A percentile compares a stretch with the other conserved stretches of the same genome.
These are phyloP conservation scores for Epinephelus cyanopodus DNA, from an alignment of 2,113 vertebrate genomes.

Conservation along the genomic window DNA sequence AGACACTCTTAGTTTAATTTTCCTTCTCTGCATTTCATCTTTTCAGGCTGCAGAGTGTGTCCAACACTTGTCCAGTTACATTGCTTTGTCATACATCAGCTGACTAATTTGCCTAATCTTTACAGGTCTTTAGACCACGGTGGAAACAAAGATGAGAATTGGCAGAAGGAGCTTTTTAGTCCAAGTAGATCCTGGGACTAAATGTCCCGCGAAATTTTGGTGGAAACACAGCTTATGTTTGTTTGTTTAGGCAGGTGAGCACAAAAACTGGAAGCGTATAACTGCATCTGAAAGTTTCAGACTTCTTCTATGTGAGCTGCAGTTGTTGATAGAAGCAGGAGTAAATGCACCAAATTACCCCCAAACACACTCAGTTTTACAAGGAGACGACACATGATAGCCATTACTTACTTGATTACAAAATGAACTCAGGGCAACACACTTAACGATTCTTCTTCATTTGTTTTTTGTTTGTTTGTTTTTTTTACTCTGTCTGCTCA, in stretches of 20 bases:
- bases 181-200: too few relatives aligned
- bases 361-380: constrained; percentile 20
- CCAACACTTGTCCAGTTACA: too few relatives aligned
- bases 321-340: constrained; percentile 28
- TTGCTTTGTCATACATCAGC: too few relatives aligned
- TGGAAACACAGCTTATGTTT: not conserved
- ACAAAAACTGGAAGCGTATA: not conserved
- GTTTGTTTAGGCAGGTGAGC: constrained; percentile 9
- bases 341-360: constrained; percentile 7
- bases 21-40: too few relatives aligned
- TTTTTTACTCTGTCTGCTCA: constrained; percentile 4
- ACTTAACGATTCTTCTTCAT: not conserved
- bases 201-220: too few relatives aligned
- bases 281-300: not conserved
- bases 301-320: not conserved
- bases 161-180: too few relatives aligned
- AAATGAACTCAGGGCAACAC: constrained; percentile 44
- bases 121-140: too few relatives aligned
- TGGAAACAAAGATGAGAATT: too few relatives aligned
- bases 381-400: constrained; percentile 46
- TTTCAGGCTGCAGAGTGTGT: too few relatives aligned
- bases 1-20: too few relatives aligned
- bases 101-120: too few relatives aligned
- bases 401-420: constrained; percentile 48
- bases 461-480: not conserved